phyloP scores from a whole-genome alignment of 1,140 invertebrate genomes.

The Dufourea novaeangliae region DNA sequence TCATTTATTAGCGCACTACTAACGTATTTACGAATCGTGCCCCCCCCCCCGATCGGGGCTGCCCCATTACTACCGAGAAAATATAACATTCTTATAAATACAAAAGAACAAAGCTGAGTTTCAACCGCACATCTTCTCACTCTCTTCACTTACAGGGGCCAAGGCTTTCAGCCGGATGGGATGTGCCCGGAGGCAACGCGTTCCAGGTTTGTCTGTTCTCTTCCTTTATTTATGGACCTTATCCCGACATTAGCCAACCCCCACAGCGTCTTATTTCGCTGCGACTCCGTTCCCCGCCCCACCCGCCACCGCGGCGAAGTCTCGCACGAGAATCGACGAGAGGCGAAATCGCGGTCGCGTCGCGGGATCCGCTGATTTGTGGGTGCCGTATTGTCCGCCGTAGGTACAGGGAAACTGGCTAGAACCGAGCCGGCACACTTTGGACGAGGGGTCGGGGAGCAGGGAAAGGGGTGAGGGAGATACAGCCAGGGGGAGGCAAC shows the following conservation, averaged over 20 bases:
- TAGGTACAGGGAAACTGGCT: neutral
- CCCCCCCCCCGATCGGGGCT: slow-evolving; percentile 73
- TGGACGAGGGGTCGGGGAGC: too few species aligned
- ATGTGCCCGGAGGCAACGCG: neutral
- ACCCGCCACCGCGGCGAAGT: too few species aligned
- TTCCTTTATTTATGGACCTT: slow-evolving; percentile 30
- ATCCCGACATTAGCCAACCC: neutral
- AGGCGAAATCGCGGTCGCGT: slow-evolving; percentile 48
- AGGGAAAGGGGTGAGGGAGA: slow-evolving; percentile 46
- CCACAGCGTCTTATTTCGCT: neutral
- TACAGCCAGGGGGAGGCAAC: slow-evolving; percentile 56
- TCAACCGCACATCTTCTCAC: slow-evolving; percentile 45
- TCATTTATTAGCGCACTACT: slow-evolving; percentile 80
- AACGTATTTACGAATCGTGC: slow-evolving; percentile 78
- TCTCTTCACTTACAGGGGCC: slow-evolving; percentile 45
- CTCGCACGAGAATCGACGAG: slow-evolving; percentile 58
- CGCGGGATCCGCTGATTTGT: slow-evolving; percentile 46
- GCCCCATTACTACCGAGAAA: slow-evolving; percentile 78
- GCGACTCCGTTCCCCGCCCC: too few species aligned
- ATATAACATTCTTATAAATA: slow-evolving; percentile 81
- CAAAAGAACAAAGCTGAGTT: slow-evolving; percentile 53
- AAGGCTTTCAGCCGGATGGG: neutral
- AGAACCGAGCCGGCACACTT: neutral
- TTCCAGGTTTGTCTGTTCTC: slow-evolving; percentile 8
- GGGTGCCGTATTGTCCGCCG: slow-evolving; percentile 37